Conservation (phyloP, 2,888 invertebrate genomes). For the Andrena bucephala region DNA sequence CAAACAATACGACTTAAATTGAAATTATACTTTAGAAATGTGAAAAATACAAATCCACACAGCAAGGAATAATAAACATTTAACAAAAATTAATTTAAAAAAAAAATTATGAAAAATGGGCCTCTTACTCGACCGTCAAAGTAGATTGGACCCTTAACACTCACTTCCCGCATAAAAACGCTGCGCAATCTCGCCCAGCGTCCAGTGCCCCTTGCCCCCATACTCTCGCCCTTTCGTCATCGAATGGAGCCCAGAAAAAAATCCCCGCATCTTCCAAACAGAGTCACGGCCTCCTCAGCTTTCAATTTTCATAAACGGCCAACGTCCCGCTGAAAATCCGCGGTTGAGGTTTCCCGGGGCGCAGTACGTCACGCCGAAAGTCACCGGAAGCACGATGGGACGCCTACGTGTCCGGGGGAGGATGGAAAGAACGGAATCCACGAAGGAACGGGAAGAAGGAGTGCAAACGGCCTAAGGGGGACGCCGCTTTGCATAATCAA, state of each 20-base stretch:
- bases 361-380: constrained; percentile 28
- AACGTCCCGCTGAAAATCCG: constrained; percentile 40
- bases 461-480: constrained; percentile 67
- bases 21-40: too few species aligned
- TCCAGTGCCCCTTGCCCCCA: too few species aligned
- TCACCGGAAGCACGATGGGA: constrained; percentile 46
- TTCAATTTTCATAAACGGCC: constrained; percentile 47
- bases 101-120: too few species aligned
- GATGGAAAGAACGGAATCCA: constrained; percentile 23
- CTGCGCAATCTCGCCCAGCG: too few species aligned
- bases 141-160: too few species aligned
- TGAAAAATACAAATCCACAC: too few species aligned
- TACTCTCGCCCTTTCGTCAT: background rate
- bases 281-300: constrained; percentile 1
- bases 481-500: constrained; percentile 81
- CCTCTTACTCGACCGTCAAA: too few species aligned
- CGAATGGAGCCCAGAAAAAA: too few species aligned
- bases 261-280: background rate
- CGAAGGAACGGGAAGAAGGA: constrained; percentile 47
- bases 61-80: too few species aligned
- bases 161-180: too few species aligned
- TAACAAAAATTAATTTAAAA: too few species aligned
- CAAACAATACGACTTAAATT: too few species aligned
- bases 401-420: constrained; percentile 57
- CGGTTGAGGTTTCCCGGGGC: constrained; percentile 25